Conservation (phyloP, 2,113 vertebrate species). For the Ctenomys sociabilis region DNA sequence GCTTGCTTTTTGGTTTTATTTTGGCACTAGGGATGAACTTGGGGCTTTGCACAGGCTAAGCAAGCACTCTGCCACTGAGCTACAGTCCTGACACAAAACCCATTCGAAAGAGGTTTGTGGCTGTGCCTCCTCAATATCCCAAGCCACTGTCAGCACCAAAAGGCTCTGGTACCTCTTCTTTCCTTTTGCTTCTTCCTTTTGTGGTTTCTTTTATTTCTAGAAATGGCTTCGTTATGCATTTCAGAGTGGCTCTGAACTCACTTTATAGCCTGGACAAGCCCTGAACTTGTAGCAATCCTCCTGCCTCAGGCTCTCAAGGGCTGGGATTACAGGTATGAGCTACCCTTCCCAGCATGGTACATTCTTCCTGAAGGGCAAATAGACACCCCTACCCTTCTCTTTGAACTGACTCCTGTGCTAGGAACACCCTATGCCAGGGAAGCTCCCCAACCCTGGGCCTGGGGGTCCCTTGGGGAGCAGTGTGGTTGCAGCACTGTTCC, state of each 20-base stretch:
- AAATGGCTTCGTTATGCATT: too few relatives aligned
- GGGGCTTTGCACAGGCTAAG: not conserved
- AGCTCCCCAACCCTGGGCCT: not conserved
- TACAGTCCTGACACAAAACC: not conserved
- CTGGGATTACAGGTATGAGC: too few relatives aligned
- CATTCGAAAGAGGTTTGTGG: not conserved
- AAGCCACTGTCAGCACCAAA: not conserved
- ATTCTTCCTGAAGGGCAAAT: not conserved
- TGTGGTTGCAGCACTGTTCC: not conserved
- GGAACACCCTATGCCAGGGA: not conserved
- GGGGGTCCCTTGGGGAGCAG: not conserved
- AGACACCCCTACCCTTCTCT: not conserved
- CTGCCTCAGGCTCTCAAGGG: too few relatives aligned
- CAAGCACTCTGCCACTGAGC: not conserved
- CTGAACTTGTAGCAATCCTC: too few relatives aligned
- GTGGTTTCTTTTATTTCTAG: not conserved
- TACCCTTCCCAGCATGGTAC: not conserved
- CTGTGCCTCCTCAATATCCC: not conserved
- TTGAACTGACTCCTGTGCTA: not conserved
- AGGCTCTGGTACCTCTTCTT: not conserved
- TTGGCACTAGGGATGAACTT: not conserved
- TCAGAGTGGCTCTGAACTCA: too few relatives aligned
- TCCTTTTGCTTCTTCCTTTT: not conserved
- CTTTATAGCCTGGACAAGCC: too few relatives aligned
- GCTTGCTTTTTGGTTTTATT: not conserved